These are phyloP conservation scores for Ivindomyrus marchei DNA, from an alignment of 2,113 vertebrate genomes.

Conservation along the genomic window DNA sequence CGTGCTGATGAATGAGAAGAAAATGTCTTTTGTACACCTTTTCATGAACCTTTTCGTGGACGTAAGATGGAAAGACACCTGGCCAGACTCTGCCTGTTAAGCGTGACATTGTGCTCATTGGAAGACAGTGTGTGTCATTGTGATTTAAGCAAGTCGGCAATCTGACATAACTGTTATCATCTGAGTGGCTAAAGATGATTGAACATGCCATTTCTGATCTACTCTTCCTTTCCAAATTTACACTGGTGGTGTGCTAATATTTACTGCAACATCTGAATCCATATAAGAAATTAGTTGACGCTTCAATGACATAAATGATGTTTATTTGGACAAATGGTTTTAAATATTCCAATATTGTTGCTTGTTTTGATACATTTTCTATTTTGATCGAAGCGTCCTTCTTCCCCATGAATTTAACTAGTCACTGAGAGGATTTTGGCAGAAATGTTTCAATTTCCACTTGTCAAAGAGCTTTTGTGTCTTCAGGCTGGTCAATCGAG, in stretches of 20 bases:
- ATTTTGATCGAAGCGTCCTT: not conserved
- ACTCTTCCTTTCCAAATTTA: not conserved
- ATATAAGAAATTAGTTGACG: not conserved
- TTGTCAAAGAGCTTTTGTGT: not conserved
- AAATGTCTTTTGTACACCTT: constrained; percentile 19
- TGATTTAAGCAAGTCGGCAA: not conserved
- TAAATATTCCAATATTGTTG: not conserved
- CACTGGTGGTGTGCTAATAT: not conserved
- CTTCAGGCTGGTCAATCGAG: not conserved
- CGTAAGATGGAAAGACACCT: constrained; percentile 7
- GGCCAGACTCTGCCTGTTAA: not conserved
- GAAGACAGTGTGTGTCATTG: not conserved
- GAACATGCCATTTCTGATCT: not conserved
- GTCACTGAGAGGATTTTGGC: not conserved
- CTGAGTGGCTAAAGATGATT: not conserved
- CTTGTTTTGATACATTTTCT: not conserved
- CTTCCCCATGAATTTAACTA: not conserved
- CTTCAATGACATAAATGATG: not conserved
- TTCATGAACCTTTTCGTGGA: not conserved
- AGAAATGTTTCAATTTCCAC: not conserved
- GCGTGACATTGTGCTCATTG: not conserved
- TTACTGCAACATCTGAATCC: not conserved
- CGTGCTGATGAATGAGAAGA: constrained; percentile 18
- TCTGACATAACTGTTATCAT: not conserved
- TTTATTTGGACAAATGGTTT: not conserved